These are phyloP conservation scores for Hyphantria cunea DNA, from an alignment of 1,140 invertebrate species.

Conservation along the genomic window DNA sequence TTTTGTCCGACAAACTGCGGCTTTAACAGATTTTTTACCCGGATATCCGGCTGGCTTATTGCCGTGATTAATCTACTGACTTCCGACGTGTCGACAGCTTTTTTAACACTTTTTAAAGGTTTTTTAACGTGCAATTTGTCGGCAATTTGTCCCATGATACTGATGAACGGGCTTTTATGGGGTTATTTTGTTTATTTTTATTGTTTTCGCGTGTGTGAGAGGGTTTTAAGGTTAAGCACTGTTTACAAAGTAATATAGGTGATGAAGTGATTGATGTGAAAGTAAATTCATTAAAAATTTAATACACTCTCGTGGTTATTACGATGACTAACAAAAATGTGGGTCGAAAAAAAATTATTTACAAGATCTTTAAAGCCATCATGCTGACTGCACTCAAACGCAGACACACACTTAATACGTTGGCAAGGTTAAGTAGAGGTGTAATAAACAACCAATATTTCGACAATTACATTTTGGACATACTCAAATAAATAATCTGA, in stretches of 20 bases:
- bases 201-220: not conserved
- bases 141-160: slow-evolving; percentile 10
- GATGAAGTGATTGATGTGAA: too few relatives aligned
- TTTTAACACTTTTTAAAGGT: slow-evolving; percentile 34
- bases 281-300: too few relatives aligned
- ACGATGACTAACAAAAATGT: too few relatives aligned
- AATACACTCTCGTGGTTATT: too few relatives aligned
- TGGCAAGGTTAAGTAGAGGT: too few relatives aligned
- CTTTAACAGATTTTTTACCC: slow-evolving; percentile 44
- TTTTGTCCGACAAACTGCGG: slow-evolving; percentile 31
- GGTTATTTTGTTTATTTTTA: slow-evolving; percentile 6
- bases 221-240: not conserved
- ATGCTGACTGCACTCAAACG: too few relatives aligned
- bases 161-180: not conserved
- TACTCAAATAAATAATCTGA: too few relatives aligned
- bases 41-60: slow-evolving; percentile 31
- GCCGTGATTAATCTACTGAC: slow-evolving; percentile 42
- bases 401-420: too few relatives aligned
- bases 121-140: slow-evolving; percentile 7
- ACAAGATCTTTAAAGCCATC: too few relatives aligned
- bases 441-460: too few relatives aligned
- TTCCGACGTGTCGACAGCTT: slow-evolving; percentile 31
- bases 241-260: not conserved
- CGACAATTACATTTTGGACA: too few relatives aligned
- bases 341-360: too few relatives aligned